Percentiles rank a stretch among this genome's conserved stretches.
Conservation (phyloP, 2,797 vertebrate species). For the Melanogrammus aeglefinus region DNA sequence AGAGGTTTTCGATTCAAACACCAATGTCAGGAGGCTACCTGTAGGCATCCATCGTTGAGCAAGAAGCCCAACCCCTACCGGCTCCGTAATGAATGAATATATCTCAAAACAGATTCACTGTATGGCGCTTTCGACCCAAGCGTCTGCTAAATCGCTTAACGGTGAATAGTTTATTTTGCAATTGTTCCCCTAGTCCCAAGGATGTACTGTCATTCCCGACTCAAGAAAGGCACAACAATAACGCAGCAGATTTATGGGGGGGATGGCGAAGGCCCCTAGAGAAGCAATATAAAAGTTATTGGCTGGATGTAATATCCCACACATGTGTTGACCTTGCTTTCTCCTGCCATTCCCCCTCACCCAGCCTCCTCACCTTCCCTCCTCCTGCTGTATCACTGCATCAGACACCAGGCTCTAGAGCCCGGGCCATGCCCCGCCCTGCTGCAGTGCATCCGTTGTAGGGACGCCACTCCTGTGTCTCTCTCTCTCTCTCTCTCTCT, state of each 20-base stretch:
- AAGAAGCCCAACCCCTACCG: background rate
- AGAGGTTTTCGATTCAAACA: background rate
- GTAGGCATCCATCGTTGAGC: background rate
- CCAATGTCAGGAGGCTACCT: background rate
- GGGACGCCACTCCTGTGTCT: conserved; percentile 46
- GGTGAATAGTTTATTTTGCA: background rate
- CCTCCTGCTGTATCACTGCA: conserved; percentile 52
- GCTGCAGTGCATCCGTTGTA: conserved; percentile 65
- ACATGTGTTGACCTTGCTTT: conserved; percentile 71
- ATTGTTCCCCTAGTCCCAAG: background rate
- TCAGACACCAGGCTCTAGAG: conserved; percentile 46
- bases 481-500: too few relatives aligned
- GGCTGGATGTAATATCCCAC: conserved; percentile 70
- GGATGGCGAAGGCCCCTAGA: conserved; percentile 53
- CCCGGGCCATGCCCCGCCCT: conserved; percentile 66
- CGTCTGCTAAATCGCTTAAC: background rate
- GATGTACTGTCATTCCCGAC: conserved; percentile 23
- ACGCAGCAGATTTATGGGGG: conserved; percentile 66
- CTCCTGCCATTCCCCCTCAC: conserved; percentile 57
- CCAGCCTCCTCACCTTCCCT: background rate
- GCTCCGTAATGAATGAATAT: background rate
- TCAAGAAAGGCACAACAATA: conserved; percentile 55
- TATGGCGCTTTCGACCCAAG: background rate
- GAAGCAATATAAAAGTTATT: conserved; percentile 78
- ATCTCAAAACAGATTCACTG: background rate